Base-by-base conservation (phyloP, 2,113 vertebrate genomes). In the Pimephales promelas region DNA sequence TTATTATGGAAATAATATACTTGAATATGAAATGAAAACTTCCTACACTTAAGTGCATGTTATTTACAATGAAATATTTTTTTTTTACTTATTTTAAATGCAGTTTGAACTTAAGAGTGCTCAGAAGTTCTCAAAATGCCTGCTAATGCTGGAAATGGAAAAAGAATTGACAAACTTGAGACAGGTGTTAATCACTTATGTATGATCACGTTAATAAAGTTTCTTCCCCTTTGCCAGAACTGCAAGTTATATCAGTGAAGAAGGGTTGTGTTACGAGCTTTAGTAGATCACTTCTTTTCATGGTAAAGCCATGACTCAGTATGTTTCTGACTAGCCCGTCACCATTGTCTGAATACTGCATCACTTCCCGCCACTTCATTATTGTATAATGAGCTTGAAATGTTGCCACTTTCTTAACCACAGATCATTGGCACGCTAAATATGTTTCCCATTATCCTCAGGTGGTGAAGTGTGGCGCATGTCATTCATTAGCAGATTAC, bases 201-300 rank as follows among this genome's bases (percentile, higher is more conserved):
- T 10, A 10, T 74, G 24, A 54, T 36, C 28, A 43, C 13, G 20
- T 86, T 52, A 73, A 24, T 73, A 26, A 74, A 47, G 62, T 64
- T 45, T 43, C 54, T 49, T 16, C 40, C 3, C 36, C 36, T 22
- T 73, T 64, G 56, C 8, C 56, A 75, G 47, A 54, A 26, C 22
- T 26, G 59, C 66, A 71, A 24, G 10, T 18, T 54, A 54, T 11
- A 76, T 47, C 59, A 56, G 24, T 47, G 28, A 75, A n/a, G 57
- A 68, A 20, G 64, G 77, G 49, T 66, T 59, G 40, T 16, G 79
- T 85, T 82, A 36, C 82, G 72, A 10, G 47, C 62, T 66, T 45
- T 26, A 54, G 56, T 74, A 57, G 43, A 59, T 45, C 5, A 31
- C n/a, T 54, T 74, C n/a, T 64, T 22, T 22, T 47, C 31, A 6